Evolutionary conservation across 2,113 vertebrate species (phyloP).

Genomic region (Antechinus flavipes): DNA sequence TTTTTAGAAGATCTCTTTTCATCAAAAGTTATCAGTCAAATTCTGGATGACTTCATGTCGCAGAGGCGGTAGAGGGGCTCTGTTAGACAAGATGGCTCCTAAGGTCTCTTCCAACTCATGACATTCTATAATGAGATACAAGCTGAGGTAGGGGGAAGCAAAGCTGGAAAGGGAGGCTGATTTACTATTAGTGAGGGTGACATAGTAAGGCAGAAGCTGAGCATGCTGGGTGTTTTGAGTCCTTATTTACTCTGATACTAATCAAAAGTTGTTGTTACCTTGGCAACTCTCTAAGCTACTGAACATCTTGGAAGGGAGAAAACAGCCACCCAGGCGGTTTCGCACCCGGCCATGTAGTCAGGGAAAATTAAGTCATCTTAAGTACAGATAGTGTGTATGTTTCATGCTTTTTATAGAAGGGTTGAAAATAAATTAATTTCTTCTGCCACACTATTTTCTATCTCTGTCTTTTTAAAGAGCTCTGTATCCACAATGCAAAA

Average conservation of each 20-base stretch:
- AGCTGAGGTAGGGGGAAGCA: background rate
- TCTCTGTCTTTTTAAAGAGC: background rate
- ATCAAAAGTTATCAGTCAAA: background rate
- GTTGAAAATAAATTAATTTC: slow-evolving; percentile 27
- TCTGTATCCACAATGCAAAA: background rate
- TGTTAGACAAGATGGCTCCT: background rate
- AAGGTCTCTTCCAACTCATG: background rate
- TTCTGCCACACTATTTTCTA: slow-evolving; percentile 22
- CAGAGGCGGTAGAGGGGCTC: background rate
- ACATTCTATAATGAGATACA: background rate
- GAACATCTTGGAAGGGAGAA: slow-evolving; percentile 32
- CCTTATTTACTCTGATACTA: slow-evolving; percentile 53
- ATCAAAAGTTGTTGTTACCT: slow-evolving; percentile 64
- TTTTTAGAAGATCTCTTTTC: background rate
- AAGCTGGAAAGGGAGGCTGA: background rate
- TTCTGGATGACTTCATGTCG: background rate
- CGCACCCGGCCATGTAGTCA: slow-evolving; percentile 16
- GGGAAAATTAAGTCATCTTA: slow-evolving; percentile 40
- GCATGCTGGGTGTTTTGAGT: slow-evolving; percentile 1
- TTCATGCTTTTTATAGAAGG: slow-evolving; percentile 2
- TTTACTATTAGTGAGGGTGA: slow-evolving; percentile 29
- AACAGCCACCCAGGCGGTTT: slow-evolving; percentile 31
- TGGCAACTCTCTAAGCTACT: slow-evolving; percentile 40
- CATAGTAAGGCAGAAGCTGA: slow-evolving; percentile 42
- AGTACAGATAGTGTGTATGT: slow-evolving; percentile 29